Conservation (phyloP, 2,888 invertebrate genomes). For the Phortica okadai region DNA sequence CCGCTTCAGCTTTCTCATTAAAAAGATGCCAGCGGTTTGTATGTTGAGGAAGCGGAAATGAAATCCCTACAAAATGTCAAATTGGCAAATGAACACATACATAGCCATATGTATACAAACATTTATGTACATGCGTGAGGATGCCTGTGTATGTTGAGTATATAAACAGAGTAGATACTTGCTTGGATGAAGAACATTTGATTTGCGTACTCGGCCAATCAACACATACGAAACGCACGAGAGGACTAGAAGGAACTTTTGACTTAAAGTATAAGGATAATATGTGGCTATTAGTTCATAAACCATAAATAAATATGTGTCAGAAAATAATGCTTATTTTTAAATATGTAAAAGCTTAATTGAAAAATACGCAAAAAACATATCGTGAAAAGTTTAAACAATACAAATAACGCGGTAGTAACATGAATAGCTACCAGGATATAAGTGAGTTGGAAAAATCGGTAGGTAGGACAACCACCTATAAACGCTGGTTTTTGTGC, state of each 20-base stretch:
- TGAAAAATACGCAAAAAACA: not conserved
- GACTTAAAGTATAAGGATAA: conserved; percentile 39
- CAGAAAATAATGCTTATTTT: not conserved
- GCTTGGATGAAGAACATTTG: conserved; percentile 20
- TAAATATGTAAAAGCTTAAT: not conserved
- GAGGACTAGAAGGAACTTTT: conserved; percentile 19
- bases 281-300: conserved; percentile 26
- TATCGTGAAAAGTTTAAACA: conserved; percentile 3
- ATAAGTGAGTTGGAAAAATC: conserved; percentile 72
- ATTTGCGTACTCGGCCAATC: conserved; percentile 48
- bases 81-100: not conserved
- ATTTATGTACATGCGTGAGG: conserved; percentile 29
- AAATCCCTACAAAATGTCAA: not conserved
- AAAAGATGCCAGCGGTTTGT: not conserved
- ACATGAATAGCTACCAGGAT: conserved; percentile 67
- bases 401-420: conserved; percentile 16
- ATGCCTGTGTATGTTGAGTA: conserved; percentile 21
- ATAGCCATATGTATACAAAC: not conserved
- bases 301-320: conserved; percentile 10
- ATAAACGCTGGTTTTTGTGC: too few species aligned
- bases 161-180: conserved; percentile 61
- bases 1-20: not conserved
- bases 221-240: conserved; percentile 40
- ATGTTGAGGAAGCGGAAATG: not conserved
- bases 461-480: conserved; percentile 49